phyloP scores from a whole-genome alignment of 2,888 invertebrate genomes.

The Malthinus flaveolus region DNA sequence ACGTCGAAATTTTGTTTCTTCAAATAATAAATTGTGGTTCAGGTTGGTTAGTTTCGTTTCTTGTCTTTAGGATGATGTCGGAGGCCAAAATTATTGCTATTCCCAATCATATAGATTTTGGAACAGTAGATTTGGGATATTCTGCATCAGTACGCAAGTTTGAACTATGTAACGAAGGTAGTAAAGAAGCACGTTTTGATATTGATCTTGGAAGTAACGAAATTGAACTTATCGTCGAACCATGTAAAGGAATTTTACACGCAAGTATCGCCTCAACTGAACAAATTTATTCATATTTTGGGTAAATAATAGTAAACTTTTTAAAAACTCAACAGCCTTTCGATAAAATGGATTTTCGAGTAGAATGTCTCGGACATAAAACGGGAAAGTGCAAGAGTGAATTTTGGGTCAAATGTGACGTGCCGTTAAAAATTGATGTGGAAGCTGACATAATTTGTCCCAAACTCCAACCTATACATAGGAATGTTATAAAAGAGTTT shows the following conservation, averaged over 20 bases:
- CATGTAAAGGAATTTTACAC: conserved; percentile 49
- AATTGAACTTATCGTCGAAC: conserved; percentile 50
- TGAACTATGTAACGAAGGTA: conserved; percentile 50
- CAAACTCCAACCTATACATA: conserved; percentile 48
- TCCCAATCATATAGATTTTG: conserved; percentile 52
- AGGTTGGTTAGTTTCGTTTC: conserved; percentile 13
- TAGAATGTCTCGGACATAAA: conserved; percentile 18
- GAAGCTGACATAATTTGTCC: conserved; percentile 48
- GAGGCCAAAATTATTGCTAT: conserved; percentile 41
- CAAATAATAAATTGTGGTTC: conserved; percentile 7
- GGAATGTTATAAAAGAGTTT: conserved; percentile 48
- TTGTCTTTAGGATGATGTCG: conserved; percentile 37
- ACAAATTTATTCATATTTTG: background rate
- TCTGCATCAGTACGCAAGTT: conserved; percentile 49
- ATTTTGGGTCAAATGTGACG: conserved; percentile 55
- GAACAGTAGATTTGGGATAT: conserved; percentile 52
- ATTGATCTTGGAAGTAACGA: conserved; percentile 54
- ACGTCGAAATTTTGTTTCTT: conserved; percentile 10
- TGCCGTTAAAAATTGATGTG: conserved; percentile 44
- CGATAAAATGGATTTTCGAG: conserved; percentile 8
- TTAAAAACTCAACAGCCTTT: conserved; percentile 11
- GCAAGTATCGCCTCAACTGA: conserved; percentile 30
- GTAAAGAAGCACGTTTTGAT: conserved; percentile 49
- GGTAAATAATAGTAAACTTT: background rate
- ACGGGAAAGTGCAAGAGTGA: conserved; percentile 32